Evolutionary conservation across 1,140 invertebrate species (phyloP).

Genomic region (Lethocerus indicus): DNA sequence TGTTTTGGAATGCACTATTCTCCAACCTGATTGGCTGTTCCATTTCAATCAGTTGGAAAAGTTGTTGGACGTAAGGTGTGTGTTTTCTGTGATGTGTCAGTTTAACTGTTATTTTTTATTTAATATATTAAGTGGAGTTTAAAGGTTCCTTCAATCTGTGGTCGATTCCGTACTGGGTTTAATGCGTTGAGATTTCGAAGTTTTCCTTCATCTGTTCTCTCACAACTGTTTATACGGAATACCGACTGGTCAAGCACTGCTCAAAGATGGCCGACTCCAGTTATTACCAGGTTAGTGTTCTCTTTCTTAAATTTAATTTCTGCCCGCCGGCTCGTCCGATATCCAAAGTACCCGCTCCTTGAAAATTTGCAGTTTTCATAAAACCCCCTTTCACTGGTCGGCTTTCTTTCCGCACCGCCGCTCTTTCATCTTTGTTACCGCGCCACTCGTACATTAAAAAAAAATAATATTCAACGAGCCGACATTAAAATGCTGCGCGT

Average conservation of each 20-base stretch:
- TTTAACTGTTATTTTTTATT: conserved; percentile 8
- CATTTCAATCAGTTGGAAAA: conserved; percentile 5
- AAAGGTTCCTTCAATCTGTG: background rate
- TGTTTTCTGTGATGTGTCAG: conserved; percentile 9
- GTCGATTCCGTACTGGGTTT: background rate
- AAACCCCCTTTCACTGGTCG: too few species aligned
- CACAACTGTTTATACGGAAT: background rate
- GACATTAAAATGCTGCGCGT: too few species aligned
- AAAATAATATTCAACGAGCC: too few species aligned
- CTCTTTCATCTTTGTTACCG: too few species aligned
- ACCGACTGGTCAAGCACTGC: background rate
- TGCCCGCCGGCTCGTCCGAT: too few species aligned
- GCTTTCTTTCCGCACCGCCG: too few species aligned
- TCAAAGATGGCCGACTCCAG: conserved; percentile 14
- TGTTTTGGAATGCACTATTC: conserved; percentile 1
- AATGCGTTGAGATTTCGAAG: background rate
- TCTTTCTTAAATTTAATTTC: too few species aligned
- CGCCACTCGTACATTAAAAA: too few species aligned
- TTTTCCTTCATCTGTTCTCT: conserved; percentile 5
- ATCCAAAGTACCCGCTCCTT: too few species aligned
- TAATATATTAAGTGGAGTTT: background rate
- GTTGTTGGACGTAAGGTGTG: conserved; percentile 8
- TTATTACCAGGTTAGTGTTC: conserved; percentile 14
- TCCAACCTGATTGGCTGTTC: conserved; percentile 7
- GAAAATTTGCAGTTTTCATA: too few species aligned